These are phyloP conservation scores for Xenopus petersii DNA, from an alignment of 2,797 vertebrate genomes.

Conservation along the genomic window DNA sequence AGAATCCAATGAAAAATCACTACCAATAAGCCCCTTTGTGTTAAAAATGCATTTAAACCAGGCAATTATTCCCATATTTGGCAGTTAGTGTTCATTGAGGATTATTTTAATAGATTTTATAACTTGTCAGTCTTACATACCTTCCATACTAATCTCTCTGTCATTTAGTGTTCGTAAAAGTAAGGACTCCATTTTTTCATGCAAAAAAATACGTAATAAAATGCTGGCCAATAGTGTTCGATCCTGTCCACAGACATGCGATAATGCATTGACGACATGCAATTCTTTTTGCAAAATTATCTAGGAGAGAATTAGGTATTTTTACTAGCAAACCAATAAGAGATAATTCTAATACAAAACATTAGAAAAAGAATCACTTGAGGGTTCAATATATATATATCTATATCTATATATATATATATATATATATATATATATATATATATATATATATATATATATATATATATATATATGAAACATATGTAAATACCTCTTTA, in stretches of 20 bases:
- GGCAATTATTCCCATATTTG: no score
- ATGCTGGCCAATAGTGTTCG: slow-evolving; percentile 92
- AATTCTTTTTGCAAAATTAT: slow-evolving; percentile 92
- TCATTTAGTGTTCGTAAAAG: slow-evolving; percentile 93
- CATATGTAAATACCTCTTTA: slow-evolving; percentile 80
- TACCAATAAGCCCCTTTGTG: no score
- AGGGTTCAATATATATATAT: background rate
- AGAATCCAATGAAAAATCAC: no score
- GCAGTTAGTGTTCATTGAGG: no score
- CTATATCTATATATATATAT: no score
- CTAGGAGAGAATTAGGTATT: slow-evolving; percentile 58
- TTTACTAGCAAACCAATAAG: no score
- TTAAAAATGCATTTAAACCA: no score
- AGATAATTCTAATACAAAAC: background rate
- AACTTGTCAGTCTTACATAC: slow-evolving; percentile 57
- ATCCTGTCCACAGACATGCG: slow-evolving; percentile 93
- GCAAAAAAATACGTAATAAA: slow-evolving; percentile 90
- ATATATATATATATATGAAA: background rate
- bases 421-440: no score
- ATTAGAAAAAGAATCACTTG: background rate
- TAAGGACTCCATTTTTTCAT: slow-evolving; percentile 86
- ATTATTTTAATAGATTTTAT: no score
- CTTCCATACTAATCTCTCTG: slow-evolving; percentile 95
- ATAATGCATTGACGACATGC: slow-evolving; percentile 91
- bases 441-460: no score